phyloP scores from a whole-genome alignment of 2,888 invertebrate genomes.

The Podabrus alpinus region DNA sequence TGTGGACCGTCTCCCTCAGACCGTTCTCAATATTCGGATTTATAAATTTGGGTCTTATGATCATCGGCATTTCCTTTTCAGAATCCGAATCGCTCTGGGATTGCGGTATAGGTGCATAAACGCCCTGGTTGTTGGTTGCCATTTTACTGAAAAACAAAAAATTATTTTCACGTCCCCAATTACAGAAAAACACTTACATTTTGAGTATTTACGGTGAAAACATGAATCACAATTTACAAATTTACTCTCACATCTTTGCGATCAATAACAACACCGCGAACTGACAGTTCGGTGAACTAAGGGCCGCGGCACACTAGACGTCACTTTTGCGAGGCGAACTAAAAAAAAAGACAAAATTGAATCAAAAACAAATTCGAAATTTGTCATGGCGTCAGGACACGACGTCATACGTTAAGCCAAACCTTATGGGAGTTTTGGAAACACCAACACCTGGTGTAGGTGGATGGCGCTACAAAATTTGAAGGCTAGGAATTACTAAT shows the following conservation, averaged over 20 bases:
- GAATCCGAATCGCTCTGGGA: slow-evolving; percentile 78
- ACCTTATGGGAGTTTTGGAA: no score
- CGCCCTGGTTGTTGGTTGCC: slow-evolving; percentile 54
- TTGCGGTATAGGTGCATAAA: slow-evolving; percentile 78
- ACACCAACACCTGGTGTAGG: no score
- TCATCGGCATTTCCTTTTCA: slow-evolving; percentile 65
- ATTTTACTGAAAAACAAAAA: neutral
- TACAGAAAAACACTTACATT: neutral
- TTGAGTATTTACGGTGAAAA: neutral
- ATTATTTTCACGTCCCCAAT: neutral
- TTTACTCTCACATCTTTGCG: neutral
- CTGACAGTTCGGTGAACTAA: neutral
- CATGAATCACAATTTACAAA: neutral
- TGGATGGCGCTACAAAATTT: no score
- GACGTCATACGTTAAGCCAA: no score
- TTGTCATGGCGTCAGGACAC: no score
- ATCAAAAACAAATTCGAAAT: no score
- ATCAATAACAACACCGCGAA: neutral
- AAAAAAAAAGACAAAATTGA: no score
- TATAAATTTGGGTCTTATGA: slow-evolving; percentile 12
- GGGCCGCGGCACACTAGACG: neutral
- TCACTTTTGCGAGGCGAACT: neutral
- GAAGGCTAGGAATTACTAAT: no score
- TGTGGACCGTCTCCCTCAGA: slow-evolving; percentile 28
- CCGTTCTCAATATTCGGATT: slow-evolving; percentile 31